phyloP scores from a whole-genome alignment of 1,140 invertebrate species.

The Sitophilus oryzae region DNA sequence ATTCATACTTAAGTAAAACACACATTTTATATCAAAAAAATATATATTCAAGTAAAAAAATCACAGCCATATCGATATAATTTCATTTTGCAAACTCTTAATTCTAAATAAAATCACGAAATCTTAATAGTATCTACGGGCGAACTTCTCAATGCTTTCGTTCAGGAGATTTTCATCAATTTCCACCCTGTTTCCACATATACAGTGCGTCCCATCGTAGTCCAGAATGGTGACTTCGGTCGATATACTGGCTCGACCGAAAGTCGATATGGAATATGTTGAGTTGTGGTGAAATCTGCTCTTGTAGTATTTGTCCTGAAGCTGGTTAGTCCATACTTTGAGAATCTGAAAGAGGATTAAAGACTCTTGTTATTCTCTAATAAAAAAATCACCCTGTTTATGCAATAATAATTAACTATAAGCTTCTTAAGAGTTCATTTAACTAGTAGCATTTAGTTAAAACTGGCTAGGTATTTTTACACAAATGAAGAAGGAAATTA shows the following conservation, averaged over 20 bases:
- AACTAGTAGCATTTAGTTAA: too few species aligned
- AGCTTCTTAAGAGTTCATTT: neutral
- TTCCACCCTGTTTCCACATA: constrained; percentile 25
- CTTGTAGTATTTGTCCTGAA: constrained; percentile 28
- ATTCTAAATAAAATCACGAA: too few species aligned
- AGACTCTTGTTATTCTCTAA: neutral
- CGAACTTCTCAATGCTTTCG: constrained; percentile 26
- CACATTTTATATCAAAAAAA: constrained; percentile 16
- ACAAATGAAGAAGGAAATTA: too few species aligned
- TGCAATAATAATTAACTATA: neutral
- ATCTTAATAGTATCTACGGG: constrained; percentile 1
- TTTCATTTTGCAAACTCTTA: too few species aligned
- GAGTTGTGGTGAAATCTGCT: constrained; percentile 25
- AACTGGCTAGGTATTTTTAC: too few species aligned
- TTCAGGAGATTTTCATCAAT: constrained; percentile 33
- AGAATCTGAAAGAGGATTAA: constrained; percentile 25
- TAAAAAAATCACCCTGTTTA: neutral
- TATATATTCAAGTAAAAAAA: constrained; percentile 11
- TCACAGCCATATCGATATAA: neutral
- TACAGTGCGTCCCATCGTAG: constrained; percentile 18
- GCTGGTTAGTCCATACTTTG: constrained; percentile 27
- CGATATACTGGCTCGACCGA: constrained; percentile 29
- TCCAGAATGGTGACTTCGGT: constrained; percentile 34
- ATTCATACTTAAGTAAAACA: too few species aligned
- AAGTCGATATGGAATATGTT: constrained; percentile 26